Evolutionary conservation across 2,113 vertebrate species (phyloP), one percentile per base, ranked within the genome.

Genomic region (Pseudonaja textilis): DNA sequence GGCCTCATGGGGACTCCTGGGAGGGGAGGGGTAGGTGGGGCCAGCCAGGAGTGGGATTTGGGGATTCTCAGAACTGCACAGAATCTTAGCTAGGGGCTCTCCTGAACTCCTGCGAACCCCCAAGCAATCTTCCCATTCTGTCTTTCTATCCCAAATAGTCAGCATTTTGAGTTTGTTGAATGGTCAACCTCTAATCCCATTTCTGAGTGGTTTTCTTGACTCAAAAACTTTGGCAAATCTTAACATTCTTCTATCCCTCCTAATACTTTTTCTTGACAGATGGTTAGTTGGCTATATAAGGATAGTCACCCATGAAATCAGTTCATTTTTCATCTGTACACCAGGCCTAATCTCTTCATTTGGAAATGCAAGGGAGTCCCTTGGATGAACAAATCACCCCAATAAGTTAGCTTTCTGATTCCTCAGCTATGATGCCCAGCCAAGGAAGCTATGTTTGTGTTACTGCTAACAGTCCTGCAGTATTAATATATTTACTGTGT

Each of bases 391-490:
- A 56, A 55, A 23, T 16, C 11, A 57, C 18, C 56, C 88, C 54
- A 74, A 45, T 57, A 85, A 55, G 5, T 7, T 50, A 22, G 85
- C 42, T 61, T 50, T 11, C 42, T 11, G n/a, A 14, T 59, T 87
- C 2, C 26, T 50, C 55, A 57, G 26, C 69, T 16, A 34, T 23
- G 20, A 86, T 52, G n/a, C 29, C 47, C 74, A 93, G 22, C 29
- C 26, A 59, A 29, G 52, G 64, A n/a, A 87, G 92, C 2, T 93
- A 94, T 95, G 22, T 94, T 96, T 95, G 94, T 91, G 81, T 55
- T 94, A 91, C 57, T 96, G 95, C 93, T 91, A 59, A 61, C 55
- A 74, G 14, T 39, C 69, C 69, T 74, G 69, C 69, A 18, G n/a
- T 74, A 39, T 5, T 89, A 45, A 50, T 57, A 52, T 11, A 45